A percentile compares a stretch with the other conserved stretches of the same genome.
phyloP scores from a whole-genome alignment of 2,888 invertebrate genomes.

The Drosophila imparisetae region DNA sequence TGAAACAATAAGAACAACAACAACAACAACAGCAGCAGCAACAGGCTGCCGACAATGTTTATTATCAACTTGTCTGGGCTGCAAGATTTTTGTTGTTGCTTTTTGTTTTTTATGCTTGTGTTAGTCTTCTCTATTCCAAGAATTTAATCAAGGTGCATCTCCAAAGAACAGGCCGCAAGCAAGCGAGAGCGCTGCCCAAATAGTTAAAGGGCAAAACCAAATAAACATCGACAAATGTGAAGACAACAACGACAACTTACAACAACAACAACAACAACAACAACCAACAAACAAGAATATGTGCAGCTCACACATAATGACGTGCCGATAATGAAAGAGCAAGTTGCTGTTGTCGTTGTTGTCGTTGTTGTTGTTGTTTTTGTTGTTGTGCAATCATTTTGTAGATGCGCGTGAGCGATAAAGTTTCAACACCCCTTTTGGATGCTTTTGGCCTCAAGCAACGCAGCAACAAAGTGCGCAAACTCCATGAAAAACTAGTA shows the following conservation, averaged over 20 bases:
- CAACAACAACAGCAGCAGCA: conserved; percentile 18
- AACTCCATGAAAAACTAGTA: conserved; percentile 22
- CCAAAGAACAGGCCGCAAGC: conserved; percentile 50
- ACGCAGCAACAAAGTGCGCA: conserved; percentile 17
- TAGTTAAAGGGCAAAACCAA: conserved; percentile 73
- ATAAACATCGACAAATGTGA: conserved; percentile 65
- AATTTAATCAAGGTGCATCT: conserved; percentile 74
- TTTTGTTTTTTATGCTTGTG: background rate
- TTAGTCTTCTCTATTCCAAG: conserved; percentile 59
- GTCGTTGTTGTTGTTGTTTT: conserved; percentile 30
- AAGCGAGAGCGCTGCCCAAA: conserved; percentile 51
- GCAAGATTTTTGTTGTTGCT: conserved; percentile 20
- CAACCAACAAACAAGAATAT: conserved; percentile 1
- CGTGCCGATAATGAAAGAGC: conserved; percentile 68
- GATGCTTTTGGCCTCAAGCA: conserved; percentile 28
- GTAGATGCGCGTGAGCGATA: conserved; percentile 71
- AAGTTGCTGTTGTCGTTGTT: conserved; percentile 49
- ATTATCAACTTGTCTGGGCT: conserved; percentile 30
- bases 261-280: conserved; percentile 33
- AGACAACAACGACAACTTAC: conserved; percentile 40
- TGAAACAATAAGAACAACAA: conserved; percentile 18
- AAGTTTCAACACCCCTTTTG: conserved; percentile 50
- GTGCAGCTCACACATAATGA: conserved; percentile 42
- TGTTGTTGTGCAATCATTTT: conserved; percentile 59
- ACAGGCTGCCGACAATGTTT: conserved; percentile 41